These are phyloP conservation scores for Thyatira batis DNA, from an alignment of 2,888 invertebrate genomes.

Conservation along the genomic window DNA sequence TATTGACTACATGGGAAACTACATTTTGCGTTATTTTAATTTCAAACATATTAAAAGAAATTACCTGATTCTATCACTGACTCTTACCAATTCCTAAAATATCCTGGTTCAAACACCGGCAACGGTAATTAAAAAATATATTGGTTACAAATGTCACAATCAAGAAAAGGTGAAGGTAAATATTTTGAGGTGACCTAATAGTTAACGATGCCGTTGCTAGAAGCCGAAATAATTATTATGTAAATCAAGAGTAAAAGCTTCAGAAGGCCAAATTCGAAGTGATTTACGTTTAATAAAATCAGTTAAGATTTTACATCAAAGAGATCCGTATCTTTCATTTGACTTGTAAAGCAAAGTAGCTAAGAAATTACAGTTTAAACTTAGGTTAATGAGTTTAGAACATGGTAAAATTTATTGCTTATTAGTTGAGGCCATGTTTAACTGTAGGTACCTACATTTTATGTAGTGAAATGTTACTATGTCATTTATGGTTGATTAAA, in stretches of 20 bases:
- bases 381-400: slow-evolving; percentile 13
- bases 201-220: not conserved
- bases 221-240: slow-evolving; percentile 26
- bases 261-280: slow-evolving; percentile 32
- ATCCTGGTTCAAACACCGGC: no score
- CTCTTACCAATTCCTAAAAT: no score
- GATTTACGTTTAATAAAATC: slow-evolving; percentile 44
- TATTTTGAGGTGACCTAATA: no score
- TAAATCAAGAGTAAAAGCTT: slow-evolving; percentile 35
- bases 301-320: slow-evolving; percentile 56
- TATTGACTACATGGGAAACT: no score
- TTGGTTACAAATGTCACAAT: no score
- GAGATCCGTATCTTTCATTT: slow-evolving; percentile 39
- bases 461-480: no score
- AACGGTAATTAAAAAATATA: no score
- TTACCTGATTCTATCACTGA: no score
- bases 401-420: not conserved
- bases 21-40: no score
- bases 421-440: not conserved
- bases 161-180: no score
- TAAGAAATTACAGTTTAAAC: slow-evolving; percentile 22
- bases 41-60: no score
- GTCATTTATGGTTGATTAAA: no score
- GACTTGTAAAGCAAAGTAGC: slow-evolving; percentile 38
- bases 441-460: not conserved